These are phyloP conservation scores for Oppia nitens DNA, from an alignment of 1,140 invertebrate species.

Conservation along the genomic window DNA sequence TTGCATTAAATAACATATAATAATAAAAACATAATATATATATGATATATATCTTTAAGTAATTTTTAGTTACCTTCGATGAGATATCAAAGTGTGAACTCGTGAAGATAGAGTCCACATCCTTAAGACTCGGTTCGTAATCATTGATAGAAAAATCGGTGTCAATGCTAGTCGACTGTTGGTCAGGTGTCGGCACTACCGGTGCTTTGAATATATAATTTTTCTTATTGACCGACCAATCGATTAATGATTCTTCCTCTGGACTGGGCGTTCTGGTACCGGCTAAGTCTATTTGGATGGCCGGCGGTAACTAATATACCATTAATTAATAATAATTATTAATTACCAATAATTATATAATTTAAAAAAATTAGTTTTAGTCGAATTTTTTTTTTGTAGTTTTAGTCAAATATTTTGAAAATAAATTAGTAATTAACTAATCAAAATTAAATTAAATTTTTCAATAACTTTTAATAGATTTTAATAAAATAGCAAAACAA, in stretches of 20 bases:
- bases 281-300: neutral
- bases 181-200: too few relatives aligned
- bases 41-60: too few relatives aligned
- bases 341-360: too few relatives aligned
- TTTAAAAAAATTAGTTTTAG: too few relatives aligned
- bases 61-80: neutral
- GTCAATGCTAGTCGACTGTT: neutral
- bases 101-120: neutral
- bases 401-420: too few relatives aligned
- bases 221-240: neutral
- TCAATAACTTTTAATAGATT: too few relatives aligned
- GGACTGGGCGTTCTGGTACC: neutral
- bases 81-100: neutral
- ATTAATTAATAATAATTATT: too few relatives aligned
- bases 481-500: too few relatives aligned
- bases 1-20: neutral
- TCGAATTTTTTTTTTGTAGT: too few relatives aligned
- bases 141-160: neutral
- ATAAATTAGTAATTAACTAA: too few relatives aligned
- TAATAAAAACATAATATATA: too few relatives aligned
- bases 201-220: neutral
- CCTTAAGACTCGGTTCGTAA: neutral
- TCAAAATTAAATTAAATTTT: too few relatives aligned
- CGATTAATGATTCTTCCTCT: neutral
- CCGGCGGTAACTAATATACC: neutral